Evolutionary conservation across 2,888 invertebrate genomes (phyloP), one percentile per base, ranked within the genome.

Genomic region (Andrena minutula): DNA sequence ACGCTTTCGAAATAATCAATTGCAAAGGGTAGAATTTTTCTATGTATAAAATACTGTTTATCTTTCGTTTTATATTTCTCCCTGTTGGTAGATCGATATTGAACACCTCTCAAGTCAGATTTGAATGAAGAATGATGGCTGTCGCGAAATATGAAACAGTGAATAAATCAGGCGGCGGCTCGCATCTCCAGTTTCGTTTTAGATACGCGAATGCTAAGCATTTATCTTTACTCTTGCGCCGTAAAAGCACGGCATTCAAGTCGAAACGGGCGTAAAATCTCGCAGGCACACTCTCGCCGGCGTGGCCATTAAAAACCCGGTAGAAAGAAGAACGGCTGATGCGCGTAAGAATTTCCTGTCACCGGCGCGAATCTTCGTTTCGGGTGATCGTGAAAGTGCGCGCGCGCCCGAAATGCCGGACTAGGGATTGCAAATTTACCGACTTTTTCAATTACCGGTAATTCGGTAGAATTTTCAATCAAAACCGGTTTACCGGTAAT

Each of bases 351-450:
- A 56, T 53, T 20, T 63, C 53, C 26, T 63, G 68, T 66, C 63
- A 26, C 12, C 12, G 49, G 41, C 32, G 68, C 41, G 41, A 66
- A 70, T 61, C 51, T 28, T 73, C 64, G 53, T 83, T 75, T 77
- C 75, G 75, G 66, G 71, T 60, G 84, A 86, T 86, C 79, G 83
- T 64, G 73, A 83, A 83, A 79, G 82, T 64, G 30, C 28, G 69
- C 30, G 41, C 41, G 41, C 41, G 16, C 5, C 41, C 75, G 75
- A 83, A 85, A 86, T 75, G 70, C 75, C 77, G 63, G 66, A 28
- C 35, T n/a, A n/a, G n/a, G n/a, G n/a, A n/a, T n/a, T n/a, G n/a
- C n/a, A n/a, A n/a, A n/a, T n/a, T n/a, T n/a, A n/a, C n/a, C n/a
- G n/a, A n/a, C n/a, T n/a, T n/a, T n/a, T n/a, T n/a, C n/a, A n/a